A percentile compares a stretch with the other conserved stretches of the same genome.
Evolutionary conservation across 2,113 vertebrate genomes (phyloP).

Genomic region (Microcebus tavaratra): DNA sequence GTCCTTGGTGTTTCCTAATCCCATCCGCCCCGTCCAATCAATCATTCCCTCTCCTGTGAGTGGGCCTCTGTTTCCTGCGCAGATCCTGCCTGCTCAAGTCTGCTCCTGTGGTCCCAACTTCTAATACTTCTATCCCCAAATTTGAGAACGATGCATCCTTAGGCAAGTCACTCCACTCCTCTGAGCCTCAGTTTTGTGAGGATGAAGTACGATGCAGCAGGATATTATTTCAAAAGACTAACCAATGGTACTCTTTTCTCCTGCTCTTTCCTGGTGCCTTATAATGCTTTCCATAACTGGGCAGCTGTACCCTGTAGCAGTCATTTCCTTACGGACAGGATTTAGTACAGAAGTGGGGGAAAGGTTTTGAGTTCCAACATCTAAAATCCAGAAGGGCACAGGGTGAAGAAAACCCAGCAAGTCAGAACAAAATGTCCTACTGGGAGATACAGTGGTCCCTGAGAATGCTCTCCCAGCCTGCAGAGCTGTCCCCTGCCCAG

Average conservation of each 20-base stretch:
- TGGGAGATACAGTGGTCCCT: neutral
- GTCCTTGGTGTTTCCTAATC: neutral
- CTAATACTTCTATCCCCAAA: neutral
- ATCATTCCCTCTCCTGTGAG: neutral
- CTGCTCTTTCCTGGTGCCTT: neutral
- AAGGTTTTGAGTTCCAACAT: neutral
- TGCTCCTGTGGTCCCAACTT: neutral
- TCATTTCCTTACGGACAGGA: neutral
- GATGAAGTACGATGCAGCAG: neutral
- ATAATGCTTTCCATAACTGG: neutral
- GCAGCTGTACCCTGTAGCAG: neutral
- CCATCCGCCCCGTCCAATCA: neutral
- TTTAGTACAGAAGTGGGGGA: neutral
- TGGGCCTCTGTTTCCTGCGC: neutral
- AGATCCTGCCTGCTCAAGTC: neutral
- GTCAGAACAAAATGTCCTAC: neutral
- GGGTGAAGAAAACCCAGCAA: neutral
- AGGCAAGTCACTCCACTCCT: neutral
- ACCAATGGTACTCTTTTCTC: neutral
- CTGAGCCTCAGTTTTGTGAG: neutral
- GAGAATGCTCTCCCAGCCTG: neutral
- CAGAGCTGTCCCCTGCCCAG: neutral
- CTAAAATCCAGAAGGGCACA: neutral
- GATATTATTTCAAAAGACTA: neutral
- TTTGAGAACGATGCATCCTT: neutral